These are phyloP conservation scores for Drosophila sordidapex DNA, from an alignment of 2,888 invertebrate species.

Conservation along the genomic window DNA sequence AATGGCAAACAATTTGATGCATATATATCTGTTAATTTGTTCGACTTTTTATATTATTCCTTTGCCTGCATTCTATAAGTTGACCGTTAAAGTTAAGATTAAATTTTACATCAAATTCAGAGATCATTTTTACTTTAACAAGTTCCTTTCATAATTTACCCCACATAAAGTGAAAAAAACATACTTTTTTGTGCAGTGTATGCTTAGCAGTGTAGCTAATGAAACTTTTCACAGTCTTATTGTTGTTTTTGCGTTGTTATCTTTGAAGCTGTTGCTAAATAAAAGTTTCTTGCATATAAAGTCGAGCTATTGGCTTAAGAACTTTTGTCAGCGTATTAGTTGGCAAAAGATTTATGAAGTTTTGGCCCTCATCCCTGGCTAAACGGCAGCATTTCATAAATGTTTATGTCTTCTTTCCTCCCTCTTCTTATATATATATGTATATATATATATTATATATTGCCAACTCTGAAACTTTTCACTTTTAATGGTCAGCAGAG, in stretches of 20 bases:
- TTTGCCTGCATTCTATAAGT: background rate
- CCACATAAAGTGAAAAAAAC: slow-evolving; percentile 6
- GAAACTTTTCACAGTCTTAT: slow-evolving; percentile 34
- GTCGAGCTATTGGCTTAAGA: slow-evolving; percentile 66
- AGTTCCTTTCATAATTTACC: background rate
- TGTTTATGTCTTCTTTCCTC: slow-evolving; percentile 13
- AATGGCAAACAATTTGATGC: background rate
- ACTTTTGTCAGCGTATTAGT: slow-evolving; percentile 72
- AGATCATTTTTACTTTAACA: background rate
- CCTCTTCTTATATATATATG: background rate
- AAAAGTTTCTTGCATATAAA: slow-evolving; percentile 72
- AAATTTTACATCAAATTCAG: background rate
- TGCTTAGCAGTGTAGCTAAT: slow-evolving; percentile 18
- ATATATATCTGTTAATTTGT: background rate
- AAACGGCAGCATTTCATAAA: slow-evolving; percentile 52
- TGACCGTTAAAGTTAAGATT: background rate
- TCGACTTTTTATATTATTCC: background rate
- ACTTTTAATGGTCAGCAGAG: slow-evolving; percentile 76
- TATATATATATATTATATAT: background rate
- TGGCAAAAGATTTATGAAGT: slow-evolving; percentile 78
- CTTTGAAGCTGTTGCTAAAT: slow-evolving; percentile 55
- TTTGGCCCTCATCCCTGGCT: slow-evolving; percentile 42
- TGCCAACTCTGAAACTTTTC: slow-evolving; percentile 66
- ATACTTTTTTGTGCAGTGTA: slow-evolving; percentile 15
- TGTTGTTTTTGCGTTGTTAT: slow-evolving; percentile 63